Evolutionary conservation across 2,113 vertebrate genomes (phyloP).

Genomic region (Egretta garzetta): DNA sequence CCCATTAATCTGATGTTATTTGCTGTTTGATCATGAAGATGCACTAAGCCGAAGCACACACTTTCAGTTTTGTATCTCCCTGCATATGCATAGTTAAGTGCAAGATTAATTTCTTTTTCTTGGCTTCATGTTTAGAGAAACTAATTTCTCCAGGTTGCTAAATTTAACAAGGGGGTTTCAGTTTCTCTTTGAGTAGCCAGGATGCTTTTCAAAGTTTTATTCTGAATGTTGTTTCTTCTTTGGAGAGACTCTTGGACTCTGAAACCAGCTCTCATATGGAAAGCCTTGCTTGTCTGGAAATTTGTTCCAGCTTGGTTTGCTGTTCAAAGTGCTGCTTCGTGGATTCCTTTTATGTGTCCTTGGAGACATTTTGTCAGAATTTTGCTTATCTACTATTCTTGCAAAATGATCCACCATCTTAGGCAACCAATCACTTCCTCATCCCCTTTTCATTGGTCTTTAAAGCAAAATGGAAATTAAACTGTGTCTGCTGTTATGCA

Average conservation of each 20-base stretch:
- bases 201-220: not conserved
- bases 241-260: conserved; percentile 23
- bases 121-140: not conserved
- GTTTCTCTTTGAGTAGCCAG: conserved; percentile 28
- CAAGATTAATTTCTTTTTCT: not conserved
- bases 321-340: not conserved
- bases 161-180: not conserved
- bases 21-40: not conserved
- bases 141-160: not conserved
- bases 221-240: not conserved
- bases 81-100: not conserved
- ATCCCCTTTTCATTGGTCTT: not conserved
- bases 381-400: conserved; percentile 34
- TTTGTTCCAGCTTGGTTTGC: not conserved
- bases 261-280: not conserved
- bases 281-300: not conserved
- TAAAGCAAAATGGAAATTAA: conserved; percentile 15
- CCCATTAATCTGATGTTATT: not conserved
- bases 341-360: not conserved
- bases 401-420: not conserved
- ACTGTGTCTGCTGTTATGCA: not conserved
- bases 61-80: not conserved
- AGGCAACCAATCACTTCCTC: conserved; percentile 25
- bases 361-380: not conserved
- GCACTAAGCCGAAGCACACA: not conserved